Base-by-base conservation (phyloP, 2,797 vertebrate genomes). In the Sebastes itinus region DNA sequence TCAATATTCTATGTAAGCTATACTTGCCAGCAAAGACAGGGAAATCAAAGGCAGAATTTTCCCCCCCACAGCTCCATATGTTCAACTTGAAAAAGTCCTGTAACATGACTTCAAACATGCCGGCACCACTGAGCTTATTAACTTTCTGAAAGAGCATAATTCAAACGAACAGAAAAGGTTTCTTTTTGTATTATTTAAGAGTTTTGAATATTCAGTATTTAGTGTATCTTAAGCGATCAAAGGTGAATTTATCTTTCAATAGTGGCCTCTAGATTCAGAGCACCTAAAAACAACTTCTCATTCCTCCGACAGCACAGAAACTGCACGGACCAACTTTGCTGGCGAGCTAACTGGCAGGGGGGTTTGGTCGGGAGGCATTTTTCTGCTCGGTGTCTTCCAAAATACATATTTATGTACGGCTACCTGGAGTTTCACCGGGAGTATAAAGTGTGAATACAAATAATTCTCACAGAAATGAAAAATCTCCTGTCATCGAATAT, bases 391-490 rank as follows among this genome's bases (percentile, higher is more conserved):
- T 72, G 28, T 70, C 25, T 70, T 58, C 27, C 55, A 70, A 81
- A 84, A 75, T 83, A 61, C 73, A 83, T 80, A 84, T 86, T 22
- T 54, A 54, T 54, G 87, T 74, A 84, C 84, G 60, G 63, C 35
- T 74, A 80, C 81, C 81, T 83, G 81, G 74, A 60, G 54, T 32
- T 83, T 64, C 38, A 67, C 28, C 1, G 8, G 54, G 7, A 60
- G 33, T 60, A 67, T 38, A 54, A 61, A 55, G 67, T 28, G 28
- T 68, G 82, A 86, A 77, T 77, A 42, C 72, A 81, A 77, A 70
- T 18, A 42, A 70, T 71, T 32, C 16, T 69, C 66, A 2, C 38
- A 6, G 18, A 6, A 23, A 56, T 32, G 22, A 59, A 22, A 38
- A 23, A 63, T 38, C 7, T 22, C 18, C 27, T 28, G 18, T 10